Percentiles rank a stretch among this genome's conserved stretches.
phyloP scores from a whole-genome alignment of 2,113 vertebrate genomes.

The Phaetusa simplex region DNA sequence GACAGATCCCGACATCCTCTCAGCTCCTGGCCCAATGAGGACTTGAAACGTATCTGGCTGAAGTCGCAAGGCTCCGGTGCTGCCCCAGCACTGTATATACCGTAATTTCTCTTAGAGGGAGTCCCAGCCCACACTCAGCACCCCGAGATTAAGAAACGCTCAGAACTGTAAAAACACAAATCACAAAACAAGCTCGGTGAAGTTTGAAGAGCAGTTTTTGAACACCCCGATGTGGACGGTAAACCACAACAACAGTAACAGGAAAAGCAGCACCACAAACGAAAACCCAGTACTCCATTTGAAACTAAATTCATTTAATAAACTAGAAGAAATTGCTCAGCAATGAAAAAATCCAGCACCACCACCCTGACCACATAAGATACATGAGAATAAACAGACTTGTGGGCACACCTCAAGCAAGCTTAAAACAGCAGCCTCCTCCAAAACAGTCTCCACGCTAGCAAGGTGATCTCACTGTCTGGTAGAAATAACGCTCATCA shows the following conservation, averaged over 20 bases:
- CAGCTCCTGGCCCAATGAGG: not conserved
- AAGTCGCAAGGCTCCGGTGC: not conserved
- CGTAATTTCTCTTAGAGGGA: not conserved
- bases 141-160: not conserved
- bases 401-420: slow-evolving; percentile 38
- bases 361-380: slow-evolving; percentile 51
- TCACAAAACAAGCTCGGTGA: slow-evolving; percentile 21
- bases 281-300: slow-evolving; percentile 58
- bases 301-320: slow-evolving; percentile 56
- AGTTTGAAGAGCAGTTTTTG: slow-evolving; percentile 49
- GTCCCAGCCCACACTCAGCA: not conserved
- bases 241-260: slow-evolving; percentile 73
- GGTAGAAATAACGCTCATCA: slow-evolving; percentile 6
- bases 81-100: not conserved
- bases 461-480: slow-evolving; percentile 41
- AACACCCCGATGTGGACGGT: slow-evolving; percentile 52
- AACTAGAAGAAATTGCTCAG: slow-evolving; percentile 63
- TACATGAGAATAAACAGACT: slow-evolving; percentile 50
- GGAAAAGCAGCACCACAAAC: slow-evolving; percentile 73
- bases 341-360: slow-evolving; percentile 50
- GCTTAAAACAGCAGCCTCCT: slow-evolving; percentile 9
- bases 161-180: slow-evolving; percentile 9
- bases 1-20: not conserved
- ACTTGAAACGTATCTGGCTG: not conserved
- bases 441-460: slow-evolving; percentile 9